Conservation (phyloP, 2,797 vertebrate species). For the Rhabdophis nuchalis region DNA sequence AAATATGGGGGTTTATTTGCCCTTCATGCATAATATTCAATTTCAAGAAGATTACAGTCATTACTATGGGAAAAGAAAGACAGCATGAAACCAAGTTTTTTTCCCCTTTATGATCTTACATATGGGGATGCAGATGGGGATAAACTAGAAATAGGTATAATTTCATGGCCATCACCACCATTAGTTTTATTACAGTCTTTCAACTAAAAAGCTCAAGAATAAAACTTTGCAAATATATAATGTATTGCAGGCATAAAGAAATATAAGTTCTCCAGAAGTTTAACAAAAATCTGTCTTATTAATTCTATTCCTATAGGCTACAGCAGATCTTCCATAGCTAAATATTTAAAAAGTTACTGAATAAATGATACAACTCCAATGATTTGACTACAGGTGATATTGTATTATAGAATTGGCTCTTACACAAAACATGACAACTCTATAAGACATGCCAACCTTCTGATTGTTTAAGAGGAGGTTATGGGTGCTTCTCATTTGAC, state of each 20-base stretch:
- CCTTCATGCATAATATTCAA: background rate
- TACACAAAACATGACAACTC: background rate
- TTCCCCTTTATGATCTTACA: background rate
- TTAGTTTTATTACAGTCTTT: background rate
- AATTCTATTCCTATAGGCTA: background rate
- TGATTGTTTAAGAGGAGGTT: background rate
- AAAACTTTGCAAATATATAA: background rate
- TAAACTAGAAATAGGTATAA: background rate
- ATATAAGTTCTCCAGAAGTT: background rate
- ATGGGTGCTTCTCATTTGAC: background rate
- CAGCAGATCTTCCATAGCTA: background rate
- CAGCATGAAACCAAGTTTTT: background rate
- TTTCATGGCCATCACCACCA: background rate
- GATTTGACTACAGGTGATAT: background rate
- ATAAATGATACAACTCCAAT: background rate
- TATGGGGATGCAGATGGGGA: background rate
- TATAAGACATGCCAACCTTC: background rate
- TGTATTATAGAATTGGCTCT: background rate
- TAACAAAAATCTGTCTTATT: background rate
- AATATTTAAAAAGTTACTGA: background rate
- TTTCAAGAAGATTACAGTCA: background rate
- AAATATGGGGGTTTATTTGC: background rate
- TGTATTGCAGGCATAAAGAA: background rate
- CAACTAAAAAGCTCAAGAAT: background rate
- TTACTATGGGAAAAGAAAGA: background rate